Conservation (phyloP, 2,113 vertebrate genomes). For the Ceuthmochares aereus region DNA sequence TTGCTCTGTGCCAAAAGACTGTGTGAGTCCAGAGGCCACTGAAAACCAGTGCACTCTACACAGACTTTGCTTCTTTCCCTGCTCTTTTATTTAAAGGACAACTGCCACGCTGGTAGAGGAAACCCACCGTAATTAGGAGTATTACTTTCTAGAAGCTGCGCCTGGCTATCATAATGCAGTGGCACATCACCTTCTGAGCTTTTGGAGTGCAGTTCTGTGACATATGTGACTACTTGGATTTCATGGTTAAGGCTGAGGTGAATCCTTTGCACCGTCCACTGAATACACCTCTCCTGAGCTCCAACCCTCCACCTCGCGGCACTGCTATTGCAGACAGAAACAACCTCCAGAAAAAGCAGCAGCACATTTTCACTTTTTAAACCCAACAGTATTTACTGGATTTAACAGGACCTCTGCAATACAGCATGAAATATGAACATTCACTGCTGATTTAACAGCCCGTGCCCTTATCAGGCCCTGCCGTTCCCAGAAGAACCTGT, state of each 20-base stretch:
- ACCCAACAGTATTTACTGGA: rapidly evolving
- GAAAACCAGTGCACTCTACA: background rate
- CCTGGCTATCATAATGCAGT: background rate
- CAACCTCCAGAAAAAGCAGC: background rate
- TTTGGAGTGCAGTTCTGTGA: background rate
- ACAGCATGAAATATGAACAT: background rate
- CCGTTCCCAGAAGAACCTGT: background rate
- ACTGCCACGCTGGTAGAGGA: background rate
- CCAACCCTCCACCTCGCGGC: background rate
- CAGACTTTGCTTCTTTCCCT: no score
- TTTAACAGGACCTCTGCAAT: background rate
- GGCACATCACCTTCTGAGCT: background rate
- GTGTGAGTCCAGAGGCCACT: background rate
- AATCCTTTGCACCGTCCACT: rapidly evolving
- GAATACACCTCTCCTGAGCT: no score
- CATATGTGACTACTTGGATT: rapidly evolving
- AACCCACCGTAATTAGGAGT: background rate
- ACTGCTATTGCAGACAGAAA: no score
- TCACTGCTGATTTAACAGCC: background rate
- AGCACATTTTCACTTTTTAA: background rate
- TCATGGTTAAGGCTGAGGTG: no score
- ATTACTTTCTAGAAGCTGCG: background rate
- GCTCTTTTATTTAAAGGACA: background rate
- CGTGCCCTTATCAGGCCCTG: no score
- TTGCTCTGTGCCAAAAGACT: background rate